These are phyloP conservation scores for Podilymbus podiceps DNA, from an alignment of 2,113 vertebrate genomes.

Conservation along the genomic window DNA sequence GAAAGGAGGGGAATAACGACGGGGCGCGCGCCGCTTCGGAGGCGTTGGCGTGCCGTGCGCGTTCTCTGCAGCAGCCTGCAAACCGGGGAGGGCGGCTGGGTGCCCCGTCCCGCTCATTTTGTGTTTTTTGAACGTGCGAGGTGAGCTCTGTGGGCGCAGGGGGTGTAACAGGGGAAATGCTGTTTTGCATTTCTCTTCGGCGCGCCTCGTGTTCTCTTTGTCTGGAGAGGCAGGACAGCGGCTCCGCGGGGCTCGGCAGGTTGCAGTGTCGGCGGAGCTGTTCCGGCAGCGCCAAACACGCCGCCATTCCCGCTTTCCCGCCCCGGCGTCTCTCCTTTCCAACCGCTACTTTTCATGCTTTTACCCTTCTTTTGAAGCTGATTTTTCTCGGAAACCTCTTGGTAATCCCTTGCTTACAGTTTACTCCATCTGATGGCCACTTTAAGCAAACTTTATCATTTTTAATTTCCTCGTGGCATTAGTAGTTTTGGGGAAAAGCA, in stretches of 20 bases:
- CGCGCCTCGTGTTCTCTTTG: background rate
- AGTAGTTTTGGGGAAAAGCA: background rate
- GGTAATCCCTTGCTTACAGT: background rate
- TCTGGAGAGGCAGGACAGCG: background rate
- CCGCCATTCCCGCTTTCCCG: background rate
- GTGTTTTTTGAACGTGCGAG: rapidly evolving
- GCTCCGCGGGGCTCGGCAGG: background rate
- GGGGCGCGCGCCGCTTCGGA: rapidly evolving
- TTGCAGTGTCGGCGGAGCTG: background rate
- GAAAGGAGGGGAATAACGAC: rapidly evolving
- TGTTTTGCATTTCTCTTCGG: background rate
- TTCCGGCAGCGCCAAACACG: background rate
- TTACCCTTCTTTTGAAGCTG: background rate
- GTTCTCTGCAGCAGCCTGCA: rapidly evolving
- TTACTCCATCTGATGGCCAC: rapidly evolving
- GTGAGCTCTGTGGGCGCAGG: background rate
- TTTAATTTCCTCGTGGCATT: rapidly evolving
- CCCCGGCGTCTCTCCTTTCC: background rate
- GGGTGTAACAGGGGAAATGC: background rate
- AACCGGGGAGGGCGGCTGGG: rapidly evolving
- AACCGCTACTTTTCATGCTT: rapidly evolving
- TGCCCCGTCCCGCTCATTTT: rapidly evolving
- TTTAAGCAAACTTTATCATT: rapidly evolving
- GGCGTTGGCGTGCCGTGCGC: rapidly evolving
- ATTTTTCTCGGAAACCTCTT: background rate